These are phyloP conservation scores for Chrysotoxum bicinctum DNA, from an alignment of 2,888 invertebrate genomes.

Conservation along the genomic window DNA sequence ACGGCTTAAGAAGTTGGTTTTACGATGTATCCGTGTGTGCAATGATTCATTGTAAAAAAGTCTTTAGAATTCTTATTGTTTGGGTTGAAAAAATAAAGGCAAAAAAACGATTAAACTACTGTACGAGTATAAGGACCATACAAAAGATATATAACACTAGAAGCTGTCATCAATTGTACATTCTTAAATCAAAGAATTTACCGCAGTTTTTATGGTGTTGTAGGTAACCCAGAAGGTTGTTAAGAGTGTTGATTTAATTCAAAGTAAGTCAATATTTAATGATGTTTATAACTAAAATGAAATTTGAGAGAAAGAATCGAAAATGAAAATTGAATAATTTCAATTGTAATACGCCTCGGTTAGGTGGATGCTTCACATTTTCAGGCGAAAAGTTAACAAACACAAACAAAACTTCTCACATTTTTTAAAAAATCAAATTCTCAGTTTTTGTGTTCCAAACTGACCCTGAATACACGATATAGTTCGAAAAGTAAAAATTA, in stretches of 20 bases:
- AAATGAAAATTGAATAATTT: too few species aligned
- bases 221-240: neutral
- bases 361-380: too few species aligned
- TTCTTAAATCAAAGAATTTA: neutral
- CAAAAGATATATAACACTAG: neutral
- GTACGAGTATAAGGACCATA: neutral
- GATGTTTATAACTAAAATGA: neutral
- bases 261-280: rapidly evolving
- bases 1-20: neutral
- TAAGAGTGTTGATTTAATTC: neutral
- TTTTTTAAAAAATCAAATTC: too few species aligned
- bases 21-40: neutral
- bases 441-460: too few species aligned
- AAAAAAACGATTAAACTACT: neutral
- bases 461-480: too few species aligned
- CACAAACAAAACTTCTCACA: too few species aligned
- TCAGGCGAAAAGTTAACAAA: too few species aligned
- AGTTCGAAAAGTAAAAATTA: too few species aligned
- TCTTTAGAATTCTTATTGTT: neutral
- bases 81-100: neutral
- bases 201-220: neutral
- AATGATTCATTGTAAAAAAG: neutral
- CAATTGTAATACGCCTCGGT: too few species aligned
- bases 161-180: neutral
- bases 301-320: too few species aligned